Base-by-base conservation (phyloP, 2,113 vertebrate species). In the Xenotilapia flavipinnis region DNA sequence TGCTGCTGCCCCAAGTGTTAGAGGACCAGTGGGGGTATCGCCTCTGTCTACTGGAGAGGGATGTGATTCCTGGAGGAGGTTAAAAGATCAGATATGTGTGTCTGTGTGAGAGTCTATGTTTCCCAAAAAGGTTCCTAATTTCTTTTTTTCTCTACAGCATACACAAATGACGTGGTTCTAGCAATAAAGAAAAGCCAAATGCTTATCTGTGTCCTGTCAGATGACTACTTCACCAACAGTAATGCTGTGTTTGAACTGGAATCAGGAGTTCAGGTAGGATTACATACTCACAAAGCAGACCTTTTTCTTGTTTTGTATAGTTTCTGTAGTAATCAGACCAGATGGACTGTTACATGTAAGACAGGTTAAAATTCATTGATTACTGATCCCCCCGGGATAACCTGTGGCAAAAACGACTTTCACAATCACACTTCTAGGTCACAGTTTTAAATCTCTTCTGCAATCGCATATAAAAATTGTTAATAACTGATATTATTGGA, bases 41-140 rank as follows among this genome's bases (percentile, higher is more conserved):
- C 6, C 90, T 99, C 60, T 98, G 97, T 87, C 95, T 99, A 86
- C 89, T 97, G 56, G 98, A 99, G 90, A 96, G 98, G 92, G 98
- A 99, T 55, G 73, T 98, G 65, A 93, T 96, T 56, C 98, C 98
- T 0, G 98, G 98, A 90, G 98, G 97, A 97, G 97, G 98, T 99
- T 86, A 96, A 89, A 33, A 13, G 19, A 45, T 65, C 26, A 28
- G 1, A 4, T 54, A 13, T 42, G 17, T 42, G 17, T 81, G n/a
- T 68, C 6, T 62, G 45, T 38, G 28, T 55, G 15, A 75, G 17
- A 21, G 5, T 40, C 15, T 45, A 8, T 28, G 10, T 21, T 54
- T 36, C 33, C 49, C 2, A 7, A 11, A 83, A 73, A 54, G 7
- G 6, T 80, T 81, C 3, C 17, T 90, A 23, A 77, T 81, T 12